Percentiles rank a stretch among this genome's conserved stretches.
phyloP scores from a whole-genome alignment of 2,888 invertebrate genomes.

The Isotomurus palustris region DNA sequence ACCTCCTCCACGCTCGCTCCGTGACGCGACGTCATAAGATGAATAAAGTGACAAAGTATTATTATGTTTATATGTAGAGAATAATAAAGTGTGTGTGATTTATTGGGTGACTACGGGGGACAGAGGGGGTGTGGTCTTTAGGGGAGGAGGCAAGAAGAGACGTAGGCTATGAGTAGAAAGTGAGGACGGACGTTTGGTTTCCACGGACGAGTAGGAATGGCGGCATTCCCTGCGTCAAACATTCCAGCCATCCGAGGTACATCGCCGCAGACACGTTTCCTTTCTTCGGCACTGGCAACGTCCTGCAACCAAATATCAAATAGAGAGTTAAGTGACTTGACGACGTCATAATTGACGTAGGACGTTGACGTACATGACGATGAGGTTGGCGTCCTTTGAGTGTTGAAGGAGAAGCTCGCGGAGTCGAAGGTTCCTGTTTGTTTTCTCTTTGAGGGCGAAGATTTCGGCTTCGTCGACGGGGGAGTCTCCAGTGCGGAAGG shows the following conservation, averaged over 20 bases:
- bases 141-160: too few species aligned
- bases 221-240: constrained; percentile 78
- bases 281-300: constrained; percentile 89
- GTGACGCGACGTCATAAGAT: too few species aligned
- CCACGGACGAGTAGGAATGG: constrained; percentile 53
- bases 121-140: too few species aligned
- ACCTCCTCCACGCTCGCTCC: too few species aligned
- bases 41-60: too few species aligned
- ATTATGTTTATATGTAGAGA: too few species aligned
- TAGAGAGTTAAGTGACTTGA: too few species aligned
- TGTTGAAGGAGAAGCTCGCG: constrained; percentile 78
- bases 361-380: constrained; percentile 74
- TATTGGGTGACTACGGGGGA: too few species aligned
- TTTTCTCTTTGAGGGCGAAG: constrained; percentile 75
- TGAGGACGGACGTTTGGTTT: constrained; percentile 48
- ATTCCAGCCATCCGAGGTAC: constrained; percentile 95
- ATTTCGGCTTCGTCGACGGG: constrained; percentile 73
- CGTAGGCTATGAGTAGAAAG: constrained; percentile 42
- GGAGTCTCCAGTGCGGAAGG: constrained; percentile 57
- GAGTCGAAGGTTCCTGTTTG: constrained; percentile 81
- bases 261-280: constrained; percentile 83
- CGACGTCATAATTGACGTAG: too few species aligned
- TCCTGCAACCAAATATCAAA: constrained; percentile 58
- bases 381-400: constrained; percentile 75
- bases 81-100: too few species aligned